Percentiles rank a stretch among this genome's conserved stretches.
These are phyloP conservation scores for Syngnathus floridae DNA, from an alignment of 2,113 vertebrate genomes.

Conservation along the genomic window DNA sequence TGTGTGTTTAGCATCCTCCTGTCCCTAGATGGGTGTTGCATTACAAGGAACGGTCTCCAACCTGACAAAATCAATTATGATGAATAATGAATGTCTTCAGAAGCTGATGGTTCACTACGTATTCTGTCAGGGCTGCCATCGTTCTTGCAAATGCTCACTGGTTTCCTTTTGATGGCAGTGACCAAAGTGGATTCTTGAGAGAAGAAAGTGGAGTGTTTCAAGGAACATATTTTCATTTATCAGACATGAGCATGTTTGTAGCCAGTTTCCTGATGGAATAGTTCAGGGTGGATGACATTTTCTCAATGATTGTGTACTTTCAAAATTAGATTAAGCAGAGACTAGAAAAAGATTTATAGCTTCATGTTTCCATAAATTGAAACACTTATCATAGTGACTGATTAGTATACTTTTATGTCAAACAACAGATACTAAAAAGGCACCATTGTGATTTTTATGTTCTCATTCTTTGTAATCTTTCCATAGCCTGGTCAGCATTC, in stretches of 20 bases:
- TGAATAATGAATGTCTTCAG: slow-evolving; percentile 71
- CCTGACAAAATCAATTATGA: slow-evolving; percentile 72
- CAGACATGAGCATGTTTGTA: neutral
- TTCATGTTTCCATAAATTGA: neutral
- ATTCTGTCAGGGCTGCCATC: slow-evolving; percentile 35
- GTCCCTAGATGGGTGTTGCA: slow-evolving; percentile 56
- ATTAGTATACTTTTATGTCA: neutral
- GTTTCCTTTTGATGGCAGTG: slow-evolving; percentile 34
- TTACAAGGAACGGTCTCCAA: slow-evolving; percentile 68
- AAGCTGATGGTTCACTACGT: slow-evolving; percentile 31
- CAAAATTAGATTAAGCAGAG: neutral
- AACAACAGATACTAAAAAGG: neutral
- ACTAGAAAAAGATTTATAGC: neutral
- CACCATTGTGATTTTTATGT: neutral
- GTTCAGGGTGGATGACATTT: neutral
- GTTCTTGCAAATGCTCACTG: slow-evolving; percentile 24
- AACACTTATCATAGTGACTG: neutral
- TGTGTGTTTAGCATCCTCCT: slow-evolving; percentile 46
- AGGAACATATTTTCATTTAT: neutral
- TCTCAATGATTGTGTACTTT: neutral
- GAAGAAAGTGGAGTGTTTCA: neutral
- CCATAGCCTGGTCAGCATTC: neutral
- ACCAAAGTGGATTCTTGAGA: slow-evolving; percentile 18
- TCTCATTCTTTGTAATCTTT: neutral
- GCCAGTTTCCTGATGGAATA: neutral